phyloP scores from a whole-genome alignment of 2,888 invertebrate genomes.

The Callyntrura sp. region DNA sequence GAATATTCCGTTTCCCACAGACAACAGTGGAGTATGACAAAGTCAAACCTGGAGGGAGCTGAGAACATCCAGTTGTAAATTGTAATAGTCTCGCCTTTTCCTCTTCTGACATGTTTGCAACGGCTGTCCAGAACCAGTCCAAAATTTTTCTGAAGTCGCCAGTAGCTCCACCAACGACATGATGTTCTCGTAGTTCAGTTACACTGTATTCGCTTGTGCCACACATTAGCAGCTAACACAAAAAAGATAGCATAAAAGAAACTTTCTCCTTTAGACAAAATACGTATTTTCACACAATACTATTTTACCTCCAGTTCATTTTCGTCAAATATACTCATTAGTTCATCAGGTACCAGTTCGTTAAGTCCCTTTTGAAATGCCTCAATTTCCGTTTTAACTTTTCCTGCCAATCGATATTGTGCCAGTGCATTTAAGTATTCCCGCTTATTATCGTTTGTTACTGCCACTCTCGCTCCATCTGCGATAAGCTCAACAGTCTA shows the following conservation, averaged over 20 bases:
- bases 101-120: constrained; percentile 95
- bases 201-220: constrained; percentile 97
- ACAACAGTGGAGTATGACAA: background rate
- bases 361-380: constrained; percentile 96
- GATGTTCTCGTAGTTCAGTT: constrained; percentile 95
- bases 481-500: constrained; percentile 92
- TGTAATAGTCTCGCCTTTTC: constrained; percentile 97
- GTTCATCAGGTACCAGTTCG: constrained; percentile 96
- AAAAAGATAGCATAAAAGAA: constrained; percentile 80
- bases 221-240: constrained; percentile 92
- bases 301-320: constrained; percentile 94
- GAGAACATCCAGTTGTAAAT: constrained; percentile 93
- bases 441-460: constrained; percentile 91
- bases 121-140: constrained; percentile 96
- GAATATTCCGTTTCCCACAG: too few species aligned
- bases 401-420: constrained; percentile 93
- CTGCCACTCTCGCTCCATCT: constrained; percentile 91
- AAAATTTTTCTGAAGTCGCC: constrained; percentile 94
- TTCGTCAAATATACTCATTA: constrained; percentile 97
- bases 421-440: constrained; percentile 95
- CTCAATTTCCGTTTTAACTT: constrained; percentile 93
- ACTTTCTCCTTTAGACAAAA: background rate
- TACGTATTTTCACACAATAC: background rate
- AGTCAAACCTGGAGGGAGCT: constrained; percentile 89
- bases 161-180: constrained; percentile 91